phyloP scores from a whole-genome alignment of 2,113 vertebrate genomes.

The Colistium nudipinnis region DNA sequence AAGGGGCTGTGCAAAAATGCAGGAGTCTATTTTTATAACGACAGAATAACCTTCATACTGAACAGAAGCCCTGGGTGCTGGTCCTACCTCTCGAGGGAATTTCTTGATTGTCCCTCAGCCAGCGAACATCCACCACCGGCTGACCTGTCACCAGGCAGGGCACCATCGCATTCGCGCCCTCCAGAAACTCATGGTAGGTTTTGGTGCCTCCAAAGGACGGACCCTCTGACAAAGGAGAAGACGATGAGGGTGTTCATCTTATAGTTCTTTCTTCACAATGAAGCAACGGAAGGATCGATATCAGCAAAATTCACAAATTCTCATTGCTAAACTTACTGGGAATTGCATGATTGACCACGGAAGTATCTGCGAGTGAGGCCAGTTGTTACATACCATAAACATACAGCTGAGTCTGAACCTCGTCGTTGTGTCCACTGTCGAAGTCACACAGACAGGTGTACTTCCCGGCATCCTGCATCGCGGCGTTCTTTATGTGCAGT shows the following conservation, averaged over 20 bases:
- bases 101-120: conserved; percentile 48
- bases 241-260: neutral
- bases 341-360: neutral
- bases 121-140: conserved; percentile 71
- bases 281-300: too few species aligned
- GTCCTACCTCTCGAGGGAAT: conserved; percentile 68
- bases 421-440: neutral
- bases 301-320: too few species aligned
- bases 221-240: conserved; percentile 54
- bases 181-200: conserved; percentile 79
- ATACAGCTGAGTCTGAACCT: neutral
- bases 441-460: conserved; percentile 71
- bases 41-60: neutral
- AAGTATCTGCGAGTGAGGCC: neutral
- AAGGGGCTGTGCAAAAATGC: too few species aligned
- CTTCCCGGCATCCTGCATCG: conserved; percentile 48
- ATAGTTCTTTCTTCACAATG: neutral
- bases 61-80: neutral
- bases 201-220: conserved; percentile 63
- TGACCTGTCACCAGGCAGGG: conserved; percentile 74
- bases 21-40: neutral
- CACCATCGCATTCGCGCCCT: conserved; percentile 58
- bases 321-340: too few species aligned
- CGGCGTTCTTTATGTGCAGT: conserved; percentile 53
- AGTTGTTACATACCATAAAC: conserved; percentile 71